phyloP scores from a whole-genome alignment of 2,797 vertebrate genomes.

The Zalophus californianus region DNA sequence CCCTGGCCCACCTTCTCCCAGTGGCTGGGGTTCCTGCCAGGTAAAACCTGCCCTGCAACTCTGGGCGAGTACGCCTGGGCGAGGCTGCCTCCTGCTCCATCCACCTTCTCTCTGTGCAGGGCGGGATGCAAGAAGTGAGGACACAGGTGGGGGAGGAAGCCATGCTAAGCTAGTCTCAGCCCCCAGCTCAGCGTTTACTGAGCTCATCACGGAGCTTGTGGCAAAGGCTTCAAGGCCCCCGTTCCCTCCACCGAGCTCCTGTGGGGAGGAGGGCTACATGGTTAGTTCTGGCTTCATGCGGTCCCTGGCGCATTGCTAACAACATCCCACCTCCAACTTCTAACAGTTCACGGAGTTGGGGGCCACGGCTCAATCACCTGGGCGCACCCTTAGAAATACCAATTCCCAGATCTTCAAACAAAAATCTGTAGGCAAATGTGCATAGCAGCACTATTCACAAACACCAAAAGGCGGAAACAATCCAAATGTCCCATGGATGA shows the following conservation, averaged over 20 bases:
- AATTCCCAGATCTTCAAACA: neutral
- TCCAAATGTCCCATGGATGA: neutral
- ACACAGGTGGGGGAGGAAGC: neutral
- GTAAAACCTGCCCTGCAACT: neutral
- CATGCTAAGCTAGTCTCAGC: neutral
- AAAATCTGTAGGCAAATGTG: neutral
- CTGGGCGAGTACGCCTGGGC: rapidly evolving
- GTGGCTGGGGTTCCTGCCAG: neutral
- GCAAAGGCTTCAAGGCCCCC: neutral
- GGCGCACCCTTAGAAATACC: neutral
- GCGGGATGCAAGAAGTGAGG: neutral
- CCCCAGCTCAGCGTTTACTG: neutral
- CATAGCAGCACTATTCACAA: neutral
- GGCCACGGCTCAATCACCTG: neutral
- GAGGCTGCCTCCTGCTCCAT: neutral
- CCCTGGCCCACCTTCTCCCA: neutral
- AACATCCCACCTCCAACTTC: neutral
- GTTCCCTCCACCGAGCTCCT: neutral
- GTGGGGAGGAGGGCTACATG: neutral
- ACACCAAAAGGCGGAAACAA: neutral
- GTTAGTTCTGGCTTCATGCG: neutral
- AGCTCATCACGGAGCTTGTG: neutral
- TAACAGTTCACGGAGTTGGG: neutral
- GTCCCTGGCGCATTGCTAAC: neutral
- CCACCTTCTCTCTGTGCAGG: neutral